Evolutionary conservation across 64 coral and sea anemone genomes (phyloP), one percentile per base, ranked within the genome.

Genomic region (Dendronephthya gigantea): DNA sequence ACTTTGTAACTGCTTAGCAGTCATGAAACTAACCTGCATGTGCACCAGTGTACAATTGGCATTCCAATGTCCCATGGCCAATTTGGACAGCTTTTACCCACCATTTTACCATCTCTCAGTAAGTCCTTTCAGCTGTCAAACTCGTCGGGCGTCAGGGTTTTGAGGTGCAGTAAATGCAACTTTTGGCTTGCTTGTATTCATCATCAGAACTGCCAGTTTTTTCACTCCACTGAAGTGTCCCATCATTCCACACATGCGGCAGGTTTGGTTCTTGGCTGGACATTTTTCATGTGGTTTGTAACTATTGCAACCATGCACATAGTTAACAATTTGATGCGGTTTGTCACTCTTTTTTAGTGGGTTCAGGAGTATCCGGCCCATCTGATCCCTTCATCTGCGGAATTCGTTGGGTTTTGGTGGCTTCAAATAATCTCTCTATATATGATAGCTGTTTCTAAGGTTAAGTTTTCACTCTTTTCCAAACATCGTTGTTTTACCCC

Each of bases 51-150:
- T 43, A 25, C 22, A 49, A 48, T 30, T 37, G 33, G 33, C 55
- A 62, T 22, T 62, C 0, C 55, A 62, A 27, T 62, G 25, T n/a
- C 7, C 55, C 55, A n/a, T n/a, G 36, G 36, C 48, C 83, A 10
- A 85, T 45, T 90, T 85, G 15, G 12, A 90, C 45, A 35, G 32
- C 22, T 69, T 90, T n/a, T n/a, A n/a, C 33, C 89, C 89, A 90
- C 68, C 83, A 90, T n/a, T 81, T 85, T 36, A 9, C 81, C 9
- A 31, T 88, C 31, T 30, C 12, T 0, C 31, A 10, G 13, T 68
- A 13, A n/a, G 52, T 22, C 34, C 32, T 81, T 69, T 84, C 34
- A 16, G 22, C 82, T n/a, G 40, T 23, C 82, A 25, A 86, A n/a
- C 1, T 31, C 43, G 30, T 84, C 0, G 52, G 83, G 66, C 2